These are phyloP conservation scores for Acanthochromis polyacanthus DNA, from an alignment of 2,113 vertebrate genomes.

Conservation along the genomic window DNA sequence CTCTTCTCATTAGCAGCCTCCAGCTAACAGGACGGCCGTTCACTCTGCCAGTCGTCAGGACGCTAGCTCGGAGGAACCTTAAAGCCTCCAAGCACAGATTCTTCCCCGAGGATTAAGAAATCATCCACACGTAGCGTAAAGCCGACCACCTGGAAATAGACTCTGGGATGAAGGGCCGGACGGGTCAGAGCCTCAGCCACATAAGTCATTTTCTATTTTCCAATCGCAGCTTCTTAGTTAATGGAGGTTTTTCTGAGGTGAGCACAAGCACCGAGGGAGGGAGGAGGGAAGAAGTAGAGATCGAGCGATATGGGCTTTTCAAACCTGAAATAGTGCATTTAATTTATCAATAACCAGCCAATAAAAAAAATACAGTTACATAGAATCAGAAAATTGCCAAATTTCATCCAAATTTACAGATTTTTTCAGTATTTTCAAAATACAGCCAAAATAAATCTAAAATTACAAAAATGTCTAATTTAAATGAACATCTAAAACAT, in stretches of 20 bases:
- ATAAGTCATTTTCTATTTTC: conserved; percentile 66
- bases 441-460: no score
- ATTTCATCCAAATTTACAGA: no score
- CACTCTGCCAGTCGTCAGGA: conserved; percentile 37
- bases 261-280: conserved; percentile 26
- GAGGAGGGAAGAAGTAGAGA: neutral
- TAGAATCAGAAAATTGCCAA: no score
- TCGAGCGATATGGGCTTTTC: no score
- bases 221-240: conserved; percentile 34
- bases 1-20: conserved; percentile 62
- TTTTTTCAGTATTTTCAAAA: no score
- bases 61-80: neutral
- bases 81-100: conserved; percentile 29
- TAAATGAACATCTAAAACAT: no score
- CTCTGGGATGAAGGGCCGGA: conserved; percentile 44
- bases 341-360: no score
- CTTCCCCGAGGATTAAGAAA: conserved; percentile 73
- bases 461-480: no score
- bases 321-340: no score
- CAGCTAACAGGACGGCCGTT: conserved; percentile 44
- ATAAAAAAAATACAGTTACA: no score
- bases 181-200: conserved; percentile 42
- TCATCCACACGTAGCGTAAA: conserved; percentile 64
- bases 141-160: conserved; percentile 57
- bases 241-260: conserved; percentile 59